phyloP scores from a whole-genome alignment of 2,113 vertebrate genomes.

The Oreotrochilus melanogaster region DNA sequence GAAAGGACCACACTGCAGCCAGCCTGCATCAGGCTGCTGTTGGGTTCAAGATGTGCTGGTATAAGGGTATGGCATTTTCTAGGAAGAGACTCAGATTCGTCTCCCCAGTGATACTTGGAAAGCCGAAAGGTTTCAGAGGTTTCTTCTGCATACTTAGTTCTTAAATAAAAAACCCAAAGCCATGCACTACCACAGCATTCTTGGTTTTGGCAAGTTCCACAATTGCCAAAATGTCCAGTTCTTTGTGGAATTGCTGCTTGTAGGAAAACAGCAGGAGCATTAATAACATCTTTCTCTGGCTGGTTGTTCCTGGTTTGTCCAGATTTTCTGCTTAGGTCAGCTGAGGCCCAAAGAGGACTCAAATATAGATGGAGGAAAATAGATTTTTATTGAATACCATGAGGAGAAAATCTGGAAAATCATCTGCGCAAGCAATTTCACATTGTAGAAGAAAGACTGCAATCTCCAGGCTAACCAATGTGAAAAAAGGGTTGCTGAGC shows the following conservation, averaged over 20 bases:
- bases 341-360: not conserved
- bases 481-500: slow-evolving; percentile 36
- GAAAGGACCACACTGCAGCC: accelerated
- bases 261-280: not conserved
- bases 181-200: not conserved
- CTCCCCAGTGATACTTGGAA: not conserved
- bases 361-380: not conserved
- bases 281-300: not conserved
- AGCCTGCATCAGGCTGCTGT: accelerated
- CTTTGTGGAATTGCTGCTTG: not conserved
- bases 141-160: not conserved
- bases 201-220: not conserved
- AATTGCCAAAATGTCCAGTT: not conserved
- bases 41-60: not conserved
- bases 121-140: not conserved
- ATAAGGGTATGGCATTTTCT: not conserved
- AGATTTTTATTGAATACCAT: not conserved
- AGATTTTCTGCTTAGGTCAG: not conserved
- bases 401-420: not conserved
- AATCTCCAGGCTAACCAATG: slow-evolving; percentile 25
- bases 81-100: not conserved
- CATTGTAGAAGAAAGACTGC: not conserved
- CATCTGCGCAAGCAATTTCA: not conserved
- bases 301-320: not conserved
- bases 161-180: not conserved